A percentile compares a stretch with the other conserved stretches of the same genome.
phyloP scores from a whole-genome alignment of 2,797 vertebrate species.

The Clarias pachynema region DNA sequence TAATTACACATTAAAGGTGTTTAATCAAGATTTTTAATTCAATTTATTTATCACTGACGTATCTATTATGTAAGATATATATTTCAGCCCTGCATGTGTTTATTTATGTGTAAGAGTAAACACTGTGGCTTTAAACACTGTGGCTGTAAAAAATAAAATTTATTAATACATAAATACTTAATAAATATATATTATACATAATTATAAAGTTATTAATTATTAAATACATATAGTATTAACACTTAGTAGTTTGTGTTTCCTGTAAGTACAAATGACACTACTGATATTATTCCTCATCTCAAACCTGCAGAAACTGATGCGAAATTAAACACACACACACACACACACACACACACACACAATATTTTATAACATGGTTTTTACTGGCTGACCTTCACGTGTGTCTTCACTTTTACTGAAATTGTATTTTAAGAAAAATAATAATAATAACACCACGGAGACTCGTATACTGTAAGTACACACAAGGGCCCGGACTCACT shows the following conservation, averaged over 20 bases:
- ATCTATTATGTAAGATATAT: not conserved
- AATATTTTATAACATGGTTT: not conserved
- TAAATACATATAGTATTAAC: not conserved
- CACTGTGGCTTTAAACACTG: too few relatives aligned
- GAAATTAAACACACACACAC: not conserved
- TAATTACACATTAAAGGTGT: not conserved
- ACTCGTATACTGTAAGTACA: slow-evolving; percentile 46
- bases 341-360: not conserved
- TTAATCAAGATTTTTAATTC: not conserved
- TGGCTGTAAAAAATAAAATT: too few relatives aligned
- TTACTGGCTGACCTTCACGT: slow-evolving; percentile 42
- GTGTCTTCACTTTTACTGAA: slow-evolving; percentile 47
- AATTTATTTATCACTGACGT: too few relatives aligned
- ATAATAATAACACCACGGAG: slow-evolving; percentile 54
- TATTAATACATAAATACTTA: too few relatives aligned
- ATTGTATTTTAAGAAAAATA: slow-evolving; percentile 17
- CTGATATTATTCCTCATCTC: not conserved
- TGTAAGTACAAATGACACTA: not conserved
- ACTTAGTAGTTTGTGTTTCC: not conserved
- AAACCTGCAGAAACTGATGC: not conserved
- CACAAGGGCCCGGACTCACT: slow-evolving; percentile 53
- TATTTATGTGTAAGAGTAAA: not conserved
- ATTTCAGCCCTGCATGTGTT: not conserved
- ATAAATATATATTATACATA: too few relatives aligned
- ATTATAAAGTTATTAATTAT: not conserved